A percentile compares a stretch with the other conserved stretches of the same genome.
Conservation (phyloP, 64 coral and sea anemone genomes). For the Stichodactyla helianthus region DNA sequence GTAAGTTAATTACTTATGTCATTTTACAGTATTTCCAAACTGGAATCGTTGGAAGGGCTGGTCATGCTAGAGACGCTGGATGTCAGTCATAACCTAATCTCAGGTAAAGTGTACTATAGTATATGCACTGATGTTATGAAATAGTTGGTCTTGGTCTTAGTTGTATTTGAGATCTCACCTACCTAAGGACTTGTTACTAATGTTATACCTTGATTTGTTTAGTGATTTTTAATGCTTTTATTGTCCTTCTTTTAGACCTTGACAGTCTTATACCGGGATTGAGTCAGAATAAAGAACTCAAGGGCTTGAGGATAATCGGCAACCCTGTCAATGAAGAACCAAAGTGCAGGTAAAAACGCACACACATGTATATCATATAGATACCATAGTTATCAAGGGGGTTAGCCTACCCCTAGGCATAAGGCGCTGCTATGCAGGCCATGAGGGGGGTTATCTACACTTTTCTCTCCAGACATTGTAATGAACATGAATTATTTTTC, state of each 20-base stretch:
- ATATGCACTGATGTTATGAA: too few relatives aligned
- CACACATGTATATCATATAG: too few relatives aligned
- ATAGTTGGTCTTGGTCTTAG: background rate
- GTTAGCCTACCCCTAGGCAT: too few relatives aligned
- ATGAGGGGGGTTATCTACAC: too few relatives aligned
- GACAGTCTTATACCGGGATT: constrained; percentile 68
- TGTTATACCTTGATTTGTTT: background rate
- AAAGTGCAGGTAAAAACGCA: constrained; percentile 50
- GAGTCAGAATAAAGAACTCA: constrained; percentile 38
- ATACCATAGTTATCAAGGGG: too few relatives aligned
- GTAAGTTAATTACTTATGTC: background rate
- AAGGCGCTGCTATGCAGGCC: too few relatives aligned
- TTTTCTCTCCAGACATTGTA: too few relatives aligned
- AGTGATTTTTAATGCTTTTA: background rate
- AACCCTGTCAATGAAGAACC: constrained; percentile 80
- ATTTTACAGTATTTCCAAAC: constrained; percentile 39
- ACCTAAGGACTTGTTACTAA: too few relatives aligned
- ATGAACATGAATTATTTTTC: background rate
- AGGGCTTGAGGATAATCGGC: constrained; percentile 49
- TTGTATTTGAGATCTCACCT: background rate
- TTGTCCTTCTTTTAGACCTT: constrained; percentile 37
- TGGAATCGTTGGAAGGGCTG: constrained; percentile 45
- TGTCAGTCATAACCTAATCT: constrained; percentile 85
- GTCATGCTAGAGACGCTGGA: constrained; percentile 66
- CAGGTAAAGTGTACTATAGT: constrained; percentile 36